Evolutionary conservation across 2,888 invertebrate genomes (phyloP), one percentile per base, ranked within the genome.

Genomic region (Octodonta nipae): DNA sequence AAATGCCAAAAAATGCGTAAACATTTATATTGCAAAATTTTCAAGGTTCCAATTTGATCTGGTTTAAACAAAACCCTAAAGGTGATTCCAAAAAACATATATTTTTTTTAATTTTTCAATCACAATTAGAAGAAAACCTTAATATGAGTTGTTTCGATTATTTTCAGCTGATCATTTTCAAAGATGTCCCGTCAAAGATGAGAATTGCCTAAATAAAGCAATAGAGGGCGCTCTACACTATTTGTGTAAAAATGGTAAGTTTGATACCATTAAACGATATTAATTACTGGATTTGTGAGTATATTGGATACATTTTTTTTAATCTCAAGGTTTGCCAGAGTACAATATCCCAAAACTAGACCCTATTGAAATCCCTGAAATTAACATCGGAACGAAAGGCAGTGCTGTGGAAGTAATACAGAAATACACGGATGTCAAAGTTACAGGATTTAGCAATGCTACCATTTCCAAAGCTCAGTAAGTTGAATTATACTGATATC

Each of bases 301-400:
- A 3, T 22, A 4, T n/a, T 29, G 5, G 10, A 7, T 15, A 15
- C 11, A 22, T 17, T 20, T 12, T 6, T 22, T 10, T 20, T n/a
- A 30, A 22, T 17, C 20, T 34, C 6, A 7, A 34, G 34, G 34
- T 7, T 16, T 34, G 15, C 29, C 16, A 6, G 34, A 34, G 13
- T 14, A 29, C 5, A 34, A 34, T 13, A 29, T 34, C 6, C 34
- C 34, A 7, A 34, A 34, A 34, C 34, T 34, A 11, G 34, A 34
- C 10, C 34, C 34, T 6, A 30, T 34, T 7, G 30, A 14, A 8
- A 34, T 34, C 14, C 26, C 28, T 8, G 24, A 25, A 15, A 29
- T 34, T 2, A 29, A 15, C 10, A 34, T 34, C 13, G 30, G 30
- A n/a, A 34, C 28, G 5, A 34, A 34, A 24, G 29, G 29, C 7